These are phyloP conservation scores for Pyrochroa serraticornis DNA, from an alignment of 2,888 invertebrate species.

Conservation along the genomic window DNA sequence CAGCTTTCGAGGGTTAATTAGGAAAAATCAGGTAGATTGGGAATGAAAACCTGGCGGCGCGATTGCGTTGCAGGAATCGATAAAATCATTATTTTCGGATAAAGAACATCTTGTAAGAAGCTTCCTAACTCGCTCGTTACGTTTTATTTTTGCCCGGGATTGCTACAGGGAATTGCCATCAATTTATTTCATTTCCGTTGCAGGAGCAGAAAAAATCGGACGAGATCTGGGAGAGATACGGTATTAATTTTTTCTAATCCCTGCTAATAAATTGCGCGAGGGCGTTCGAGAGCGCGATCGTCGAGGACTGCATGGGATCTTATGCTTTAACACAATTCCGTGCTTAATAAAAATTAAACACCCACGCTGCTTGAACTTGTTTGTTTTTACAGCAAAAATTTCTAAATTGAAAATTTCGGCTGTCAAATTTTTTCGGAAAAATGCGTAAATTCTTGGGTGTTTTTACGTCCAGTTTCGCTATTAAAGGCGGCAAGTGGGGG, in stretches of 20 bases:
- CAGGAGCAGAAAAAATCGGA: not conserved
- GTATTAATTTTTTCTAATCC: conserved; percentile 9
- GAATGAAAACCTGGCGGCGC: not conserved
- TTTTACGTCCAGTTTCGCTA: conserved; percentile 16
- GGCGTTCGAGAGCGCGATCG: too few relatives aligned
- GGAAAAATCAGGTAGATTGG: not conserved
- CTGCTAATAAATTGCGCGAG: too few relatives aligned
- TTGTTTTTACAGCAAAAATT: too few relatives aligned
- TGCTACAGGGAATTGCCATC: conserved; percentile 26
- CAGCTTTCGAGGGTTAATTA: not conserved
- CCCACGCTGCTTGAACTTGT: conserved; percentile 20
- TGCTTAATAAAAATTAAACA: conserved; percentile 29
- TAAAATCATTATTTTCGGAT: conserved; percentile 30
- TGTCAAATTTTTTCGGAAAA: conserved; percentile 25
- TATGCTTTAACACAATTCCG: conserved; percentile 16
- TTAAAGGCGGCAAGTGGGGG: conserved; percentile 5
- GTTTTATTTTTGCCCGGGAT: conserved; percentile 27
- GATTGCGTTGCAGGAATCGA: conserved; percentile 17
- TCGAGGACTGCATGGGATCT: not conserved
- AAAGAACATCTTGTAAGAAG: conserved; percentile 24
- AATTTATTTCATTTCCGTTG: conserved; percentile 27
- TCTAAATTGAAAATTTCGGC: too few relatives aligned
- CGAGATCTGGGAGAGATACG: not conserved
- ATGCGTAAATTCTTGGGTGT: conserved; percentile 23
- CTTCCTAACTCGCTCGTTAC: conserved; percentile 24